Evolutionary conservation across 1,140 invertebrate species (phyloP).

Genomic region (Drosophila subpulchrella): DNA sequence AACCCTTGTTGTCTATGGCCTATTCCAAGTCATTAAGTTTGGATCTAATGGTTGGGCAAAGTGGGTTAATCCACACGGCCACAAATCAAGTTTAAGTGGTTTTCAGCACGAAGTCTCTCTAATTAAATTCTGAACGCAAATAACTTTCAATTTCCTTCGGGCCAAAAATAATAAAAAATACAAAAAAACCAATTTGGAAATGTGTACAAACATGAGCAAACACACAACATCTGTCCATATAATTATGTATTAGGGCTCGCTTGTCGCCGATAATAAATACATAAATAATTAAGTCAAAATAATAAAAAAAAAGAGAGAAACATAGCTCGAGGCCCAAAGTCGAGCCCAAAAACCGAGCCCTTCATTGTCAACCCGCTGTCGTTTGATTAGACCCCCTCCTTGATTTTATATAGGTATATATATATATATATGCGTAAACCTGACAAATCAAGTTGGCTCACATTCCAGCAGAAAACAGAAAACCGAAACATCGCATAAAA

Average conservation of each 20-base stretch:
- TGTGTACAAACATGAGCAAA: constrained; percentile 55
- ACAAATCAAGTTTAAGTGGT: constrained; percentile 33
- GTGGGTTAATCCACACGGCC: constrained; percentile 25
- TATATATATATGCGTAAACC: constrained; percentile 10
- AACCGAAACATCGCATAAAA: constrained; percentile 58
- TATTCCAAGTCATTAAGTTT: constrained; percentile 22
- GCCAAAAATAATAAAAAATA: constrained; percentile 24
- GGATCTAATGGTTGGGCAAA: constrained; percentile 16
- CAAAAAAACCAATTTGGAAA: constrained; percentile 28
- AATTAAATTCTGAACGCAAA: constrained; percentile 73
- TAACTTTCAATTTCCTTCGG: constrained; percentile 73
- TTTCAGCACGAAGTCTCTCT: constrained; percentile 41
- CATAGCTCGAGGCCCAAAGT: background rate
- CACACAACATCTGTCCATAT: constrained; percentile 37
- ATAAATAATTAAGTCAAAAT: constrained; percentile 62
- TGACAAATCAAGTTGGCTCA: constrained; percentile 69
- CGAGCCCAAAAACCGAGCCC: constrained; percentile 11
- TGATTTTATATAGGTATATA: background rate
- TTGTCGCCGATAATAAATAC: constrained; percentile 52
- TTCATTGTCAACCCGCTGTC: constrained; percentile 37
- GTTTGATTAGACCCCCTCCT: constrained; percentile 11
- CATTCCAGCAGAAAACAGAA: constrained; percentile 40
- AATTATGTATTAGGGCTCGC: constrained; percentile 27
- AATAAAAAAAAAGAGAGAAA: background rate
- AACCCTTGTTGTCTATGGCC: background rate